Conservation (phyloP, 2,113 vertebrate genomes). For the Glaucomys volans region DNA sequence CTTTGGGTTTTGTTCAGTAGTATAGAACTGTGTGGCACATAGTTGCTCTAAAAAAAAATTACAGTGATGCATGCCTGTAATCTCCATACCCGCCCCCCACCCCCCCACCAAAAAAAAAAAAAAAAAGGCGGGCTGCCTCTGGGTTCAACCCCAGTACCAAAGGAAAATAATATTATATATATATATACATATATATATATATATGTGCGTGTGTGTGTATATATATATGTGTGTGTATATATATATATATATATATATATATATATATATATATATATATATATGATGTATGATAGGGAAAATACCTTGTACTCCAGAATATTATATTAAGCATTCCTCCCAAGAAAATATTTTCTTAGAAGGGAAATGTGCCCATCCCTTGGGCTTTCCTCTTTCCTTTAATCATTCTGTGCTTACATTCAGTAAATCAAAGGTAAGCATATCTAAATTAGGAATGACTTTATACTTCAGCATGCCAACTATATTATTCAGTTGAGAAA, state of each 20-base stretch:
- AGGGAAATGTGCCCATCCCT: background rate
- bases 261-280: no score
- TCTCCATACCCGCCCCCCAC: no score
- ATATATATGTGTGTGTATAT: no score
- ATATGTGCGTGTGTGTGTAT: no score
- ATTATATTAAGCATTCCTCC: background rate
- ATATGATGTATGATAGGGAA: background rate
- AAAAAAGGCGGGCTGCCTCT: background rate
- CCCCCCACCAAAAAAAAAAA: no score
- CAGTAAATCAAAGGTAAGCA: background rate
- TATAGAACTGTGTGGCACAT: background rate
- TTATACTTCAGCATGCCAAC: background rate
- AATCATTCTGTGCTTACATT: background rate
- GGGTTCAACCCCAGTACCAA: background rate
- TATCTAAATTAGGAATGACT: background rate
- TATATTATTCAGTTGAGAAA: background rate
- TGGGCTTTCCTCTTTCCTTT: background rate
- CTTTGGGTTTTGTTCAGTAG: slow-evolving; percentile 9
- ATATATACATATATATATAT: no score
- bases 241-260: no score
- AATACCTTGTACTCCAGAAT: background rate
- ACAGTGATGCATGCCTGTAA: background rate
- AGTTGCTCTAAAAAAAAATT: slow-evolving; percentile 23
- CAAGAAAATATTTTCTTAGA: background rate
- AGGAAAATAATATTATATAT: no score